These are phyloP conservation scores for Amyelois transitella DNA, from an alignment of 1,140 invertebrate genomes.

Conservation along the genomic window DNA sequence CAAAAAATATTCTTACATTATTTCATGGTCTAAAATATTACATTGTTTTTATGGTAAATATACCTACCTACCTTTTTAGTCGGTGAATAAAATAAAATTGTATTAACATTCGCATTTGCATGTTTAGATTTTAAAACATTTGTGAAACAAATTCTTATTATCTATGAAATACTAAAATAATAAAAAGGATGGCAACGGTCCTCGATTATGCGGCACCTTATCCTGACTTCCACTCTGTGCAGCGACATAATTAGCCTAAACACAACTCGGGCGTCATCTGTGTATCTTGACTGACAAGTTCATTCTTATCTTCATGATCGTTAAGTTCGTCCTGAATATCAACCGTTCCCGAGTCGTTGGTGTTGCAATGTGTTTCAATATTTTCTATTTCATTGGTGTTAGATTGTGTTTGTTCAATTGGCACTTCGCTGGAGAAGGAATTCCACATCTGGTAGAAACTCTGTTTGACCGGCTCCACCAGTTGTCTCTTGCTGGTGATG, in stretches of 20 bases:
- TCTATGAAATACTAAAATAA: too few relatives aligned
- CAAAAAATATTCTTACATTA: slow-evolving; percentile 11
- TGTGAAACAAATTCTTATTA: slow-evolving; percentile 1
- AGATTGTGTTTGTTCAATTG: slow-evolving; percentile 19
- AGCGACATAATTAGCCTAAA: slow-evolving; percentile 12
- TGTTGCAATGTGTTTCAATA: background rate
- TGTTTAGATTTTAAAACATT: slow-evolving; percentile 41
- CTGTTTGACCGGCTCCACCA: slow-evolving; percentile 53
- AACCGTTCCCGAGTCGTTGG: slow-evolving; percentile 34
- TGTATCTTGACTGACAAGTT: slow-evolving; percentile 9
- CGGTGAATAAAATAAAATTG: slow-evolving; percentile 27
- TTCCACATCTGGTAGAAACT: slow-evolving; percentile 61
- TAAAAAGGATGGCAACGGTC: too few relatives aligned
- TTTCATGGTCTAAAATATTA: slow-evolving; percentile 7
- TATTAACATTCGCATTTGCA: slow-evolving; percentile 11
- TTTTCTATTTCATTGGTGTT: slow-evolving; percentile 16
- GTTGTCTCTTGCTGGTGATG: slow-evolving; percentile 52
- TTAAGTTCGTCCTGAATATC: slow-evolving; percentile 24
- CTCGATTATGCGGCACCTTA: background rate
- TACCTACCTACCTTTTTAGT: too few relatives aligned
- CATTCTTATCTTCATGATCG: slow-evolving; percentile 7
- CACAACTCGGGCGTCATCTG: slow-evolving; percentile 20
- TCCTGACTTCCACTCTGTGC: too few relatives aligned
- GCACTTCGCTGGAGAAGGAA: slow-evolving; percentile 29
- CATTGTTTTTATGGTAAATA: slow-evolving; percentile 8